phyloP scores from a whole-genome alignment of 2,113 vertebrate species.

The Carassius auratus region DNA sequence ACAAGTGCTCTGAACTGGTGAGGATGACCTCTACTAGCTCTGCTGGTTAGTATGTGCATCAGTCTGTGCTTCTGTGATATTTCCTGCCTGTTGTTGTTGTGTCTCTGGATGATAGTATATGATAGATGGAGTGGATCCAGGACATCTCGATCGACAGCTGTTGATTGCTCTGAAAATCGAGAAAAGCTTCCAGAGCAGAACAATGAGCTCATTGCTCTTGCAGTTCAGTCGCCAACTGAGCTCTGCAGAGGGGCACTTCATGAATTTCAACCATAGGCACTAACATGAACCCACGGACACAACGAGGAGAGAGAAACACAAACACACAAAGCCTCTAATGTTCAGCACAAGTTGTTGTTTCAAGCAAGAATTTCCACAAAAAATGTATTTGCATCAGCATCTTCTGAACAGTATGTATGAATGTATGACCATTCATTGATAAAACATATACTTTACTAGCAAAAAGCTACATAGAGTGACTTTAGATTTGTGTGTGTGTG shows the following conservation, averaged over 20 bases:
- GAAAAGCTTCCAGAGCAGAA: conserved; percentile 80
- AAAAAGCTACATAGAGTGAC: neutral
- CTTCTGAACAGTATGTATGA: neutral
- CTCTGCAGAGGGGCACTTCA: conserved; percentile 69
- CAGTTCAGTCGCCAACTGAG: conserved; percentile 72
- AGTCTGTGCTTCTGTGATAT: conserved; percentile 31
- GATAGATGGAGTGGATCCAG: conserved; percentile 81
- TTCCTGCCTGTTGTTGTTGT: conserved; percentile 63
- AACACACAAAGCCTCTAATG: conserved; percentile 5
- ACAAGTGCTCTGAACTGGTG: neutral
- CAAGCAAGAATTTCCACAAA: neutral
- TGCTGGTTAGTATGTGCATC: neutral
- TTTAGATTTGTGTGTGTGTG: no score
- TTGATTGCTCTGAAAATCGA: conserved; percentile 82
- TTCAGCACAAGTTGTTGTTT: neutral
- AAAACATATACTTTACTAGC: neutral
- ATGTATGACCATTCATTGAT: no score
- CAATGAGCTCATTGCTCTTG: conserved; percentile 81
- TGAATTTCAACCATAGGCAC: conserved; percentile 78
- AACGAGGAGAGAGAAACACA: neutral
- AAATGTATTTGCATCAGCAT: neutral
- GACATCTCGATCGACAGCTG: conserved; percentile 84
- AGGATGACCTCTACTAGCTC: neutral
- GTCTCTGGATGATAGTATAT: conserved; percentile 75
- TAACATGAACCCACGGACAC: conserved; percentile 67